Base-by-base conservation (phyloP, 2,797 vertebrate genomes). In the Sarcoramphus papa region DNA sequence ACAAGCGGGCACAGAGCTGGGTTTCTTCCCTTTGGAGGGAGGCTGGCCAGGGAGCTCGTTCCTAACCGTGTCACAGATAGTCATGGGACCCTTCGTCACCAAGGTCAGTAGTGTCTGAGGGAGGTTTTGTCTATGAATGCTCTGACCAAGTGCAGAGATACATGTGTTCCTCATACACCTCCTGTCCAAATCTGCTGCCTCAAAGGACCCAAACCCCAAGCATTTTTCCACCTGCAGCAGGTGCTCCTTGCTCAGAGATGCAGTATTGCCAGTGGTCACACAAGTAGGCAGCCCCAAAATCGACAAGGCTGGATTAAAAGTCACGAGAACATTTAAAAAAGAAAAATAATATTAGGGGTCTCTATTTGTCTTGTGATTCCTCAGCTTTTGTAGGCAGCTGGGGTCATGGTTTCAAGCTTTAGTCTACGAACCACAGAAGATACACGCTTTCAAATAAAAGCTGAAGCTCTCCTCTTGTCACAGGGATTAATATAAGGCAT, bases 271-370 rank as follows among this genome's bases (percentile, higher is more conserved):
- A 18, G 43, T 5, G 7, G 12, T 40, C 43, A 45, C 30, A 28
- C 47, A 23, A 45, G 14, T 0, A 57, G 47, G 37, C 35, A 73
- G 30, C 10, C 35, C 70, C 56, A 8, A 22, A 67, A 82, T 6
- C 6, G 1, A n/a, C 28, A 48, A 37, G 28, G 41, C 12, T 87
- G 28, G 8, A 25, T 45, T 69, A 37, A 65, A 93, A 84, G 7
- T 17, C 47, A n/a, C 8, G 3, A 69, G 6, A 77, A 10, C 8
- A 48, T 63, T 48, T 5, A 3, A 6, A 79, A 78, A 82, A 40
- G 8, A n/a, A 12, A 78, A 35, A 10, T 1, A 33, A 30, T 4
- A 65, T 12, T 15, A n/a, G 22, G 33, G 22, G 0, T n/a, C 8
- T 68, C 14, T 51, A 5, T 84, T 72, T 54, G 53, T 28, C 35